Base-by-base conservation (phyloP, 2,888 invertebrate genomes). In the Microplitis deprimator region DNA sequence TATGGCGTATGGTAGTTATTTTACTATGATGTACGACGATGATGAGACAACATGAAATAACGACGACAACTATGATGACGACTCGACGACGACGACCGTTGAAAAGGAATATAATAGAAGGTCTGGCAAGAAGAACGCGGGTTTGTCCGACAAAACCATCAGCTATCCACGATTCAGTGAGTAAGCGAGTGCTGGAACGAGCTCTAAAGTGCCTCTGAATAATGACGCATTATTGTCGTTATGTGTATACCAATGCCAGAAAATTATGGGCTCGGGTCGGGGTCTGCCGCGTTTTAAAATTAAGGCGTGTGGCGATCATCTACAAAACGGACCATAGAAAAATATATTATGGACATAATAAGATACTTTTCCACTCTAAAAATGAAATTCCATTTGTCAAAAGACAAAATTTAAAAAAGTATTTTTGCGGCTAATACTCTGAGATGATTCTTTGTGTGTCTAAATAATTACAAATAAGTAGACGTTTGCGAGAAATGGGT, bases 161-260 rank as follows among this genome's bases (percentile, higher is more conserved):
- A 38, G 67, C 41, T 50, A 50, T 50, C 50, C 50, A 73, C 50
- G 67, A 73, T 41, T 73, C 50, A 67, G 59, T 39, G 71, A 62
- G 13, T 16, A 16, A 68, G 40, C 41, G 29, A 29, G 29, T 29
- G 29, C 29, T 29, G 29, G 29, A 29, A 29, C 60, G 61, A 76
- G 71, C 65, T 29, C 29, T 39, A 64, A 77, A 77, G 73, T 69
- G 60, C 70, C 69, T 70, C 68, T 70, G 70, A 74, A 70, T 50
- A 50, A 50, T 77, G 68, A 69, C 70, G 69, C 69, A 73, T 73
- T 68, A 73, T 77, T 69, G 73, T 59, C 65, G 68, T 50, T 50
- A 13, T 50, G 50, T 50, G 8, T 50, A 50, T 29, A 29, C 29
- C 29, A 73, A 77, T 77, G 77, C 69, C 67, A 74, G 73, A 64